Evolutionary conservation across 2,888 invertebrate species (phyloP), one percentile per base, ranked within the genome.

Genomic region (Candidula unifasciata): DNA sequence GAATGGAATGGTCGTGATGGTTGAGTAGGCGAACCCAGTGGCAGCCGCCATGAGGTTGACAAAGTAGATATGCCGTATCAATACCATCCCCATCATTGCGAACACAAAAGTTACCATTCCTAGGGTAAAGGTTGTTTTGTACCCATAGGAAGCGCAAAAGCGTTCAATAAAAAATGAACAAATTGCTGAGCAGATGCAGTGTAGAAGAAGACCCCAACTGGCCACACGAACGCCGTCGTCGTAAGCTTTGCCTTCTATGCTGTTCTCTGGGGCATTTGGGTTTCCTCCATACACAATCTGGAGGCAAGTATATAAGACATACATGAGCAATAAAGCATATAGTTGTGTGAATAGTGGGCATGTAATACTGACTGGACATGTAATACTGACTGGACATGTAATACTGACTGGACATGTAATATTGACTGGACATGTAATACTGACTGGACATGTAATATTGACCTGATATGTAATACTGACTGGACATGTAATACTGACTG

Each of bases 1-100:
- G 92, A 98, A 99, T 0, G 99, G 99, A 96, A 99, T 97, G 44
- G 98, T 99, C 93, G 98, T 98, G 66, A 99, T 95, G 0, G 98
- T 98, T 13, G 98, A 98, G 94, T 98, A 99, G 96, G 98, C 98
- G 80, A 99, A 96, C 1, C 99, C 98, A 5, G 98, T 98, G 0
- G 97, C 96, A 96, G 97, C 97, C 88, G 98, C 93, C 91, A 93
- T 91, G 8, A 91, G 24, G 94, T 97, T 98, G 97, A 82, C 98
- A 97, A 85, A 95, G 94, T 88, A 96, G 96, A 94, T 97, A 97
- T 87, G 97, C 96, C 87, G 97, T 94, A 60, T 97, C 95, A 37
- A 97, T 97, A 87, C 97, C 97, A 69, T 98, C 95, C 94, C 97
- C 97, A 37, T 97, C 97, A 88, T 95, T 95, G 92, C 96, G 96